Evolutionary conservation across 2,888 invertebrate species (phyloP).

Genomic region (Dasysyrphus albostriatus): DNA sequence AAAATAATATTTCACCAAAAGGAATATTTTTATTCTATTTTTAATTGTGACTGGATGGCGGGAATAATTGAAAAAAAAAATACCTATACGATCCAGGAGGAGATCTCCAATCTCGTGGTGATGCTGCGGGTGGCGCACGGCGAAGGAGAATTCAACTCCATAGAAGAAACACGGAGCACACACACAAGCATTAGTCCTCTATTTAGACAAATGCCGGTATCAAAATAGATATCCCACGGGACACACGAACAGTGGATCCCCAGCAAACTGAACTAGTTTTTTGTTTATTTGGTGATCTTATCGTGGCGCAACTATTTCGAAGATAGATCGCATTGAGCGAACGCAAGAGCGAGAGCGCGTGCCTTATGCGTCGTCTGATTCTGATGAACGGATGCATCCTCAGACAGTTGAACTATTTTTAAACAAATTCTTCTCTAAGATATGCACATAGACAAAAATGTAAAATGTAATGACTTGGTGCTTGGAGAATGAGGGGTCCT

Average conservation of each 20-base stretch:
- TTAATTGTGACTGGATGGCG: slow-evolving; percentile 65
- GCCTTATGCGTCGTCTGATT: slow-evolving; percentile 50
- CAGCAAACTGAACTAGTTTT: slow-evolving; percentile 76
- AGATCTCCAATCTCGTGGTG: not conserved
- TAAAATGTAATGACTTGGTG: slow-evolving; percentile 57
- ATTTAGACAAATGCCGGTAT: slow-evolving; percentile 71
- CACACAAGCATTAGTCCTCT: slow-evolving; percentile 68
- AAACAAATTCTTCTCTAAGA: slow-evolving; percentile 58
- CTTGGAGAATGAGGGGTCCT: slow-evolving; percentile 63
- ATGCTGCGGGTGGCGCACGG: not conserved
- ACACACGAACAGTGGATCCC: slow-evolving; percentile 71
- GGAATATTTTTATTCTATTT: slow-evolving; percentile 63
- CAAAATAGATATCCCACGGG: slow-evolving; percentile 67
- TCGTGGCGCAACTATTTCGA: slow-evolving; percentile 69
- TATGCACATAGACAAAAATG: slow-evolving; percentile 42
- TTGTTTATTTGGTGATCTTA: slow-evolving; percentile 74
- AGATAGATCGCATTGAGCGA: slow-evolving; percentile 42
- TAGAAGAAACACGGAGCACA: slow-evolving; percentile 54
- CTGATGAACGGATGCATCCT: slow-evolving; percentile 73
- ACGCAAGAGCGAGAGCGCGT: slow-evolving; percentile 51
- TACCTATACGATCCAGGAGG: slow-evolving; percentile 42
- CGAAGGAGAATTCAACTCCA: slow-evolving; percentile 45
- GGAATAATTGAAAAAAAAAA: slow-evolving; percentile 60
- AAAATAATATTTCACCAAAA: slow-evolving; percentile 69
- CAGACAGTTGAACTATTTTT: slow-evolving; percentile 69